These are phyloP conservation scores for Eucera pruinosa DNA, from an alignment of 2,888 invertebrate species.

Conservation along the genomic window DNA sequence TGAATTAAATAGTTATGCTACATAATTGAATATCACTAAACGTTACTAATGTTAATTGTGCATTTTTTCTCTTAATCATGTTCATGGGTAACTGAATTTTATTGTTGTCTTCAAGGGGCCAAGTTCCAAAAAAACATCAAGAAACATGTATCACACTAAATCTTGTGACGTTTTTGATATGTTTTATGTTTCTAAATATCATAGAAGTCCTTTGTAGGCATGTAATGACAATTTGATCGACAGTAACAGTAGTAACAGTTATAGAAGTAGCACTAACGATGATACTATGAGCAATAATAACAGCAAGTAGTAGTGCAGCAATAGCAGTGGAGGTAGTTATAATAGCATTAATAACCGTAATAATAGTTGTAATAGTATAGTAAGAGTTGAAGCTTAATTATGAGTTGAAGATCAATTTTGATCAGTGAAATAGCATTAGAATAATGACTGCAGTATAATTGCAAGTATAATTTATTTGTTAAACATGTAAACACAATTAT, in stretches of 20 bases:
- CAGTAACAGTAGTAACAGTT: constrained; percentile 64
- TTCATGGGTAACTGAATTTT: constrained; percentile 67
- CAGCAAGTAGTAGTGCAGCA: constrained; percentile 61
- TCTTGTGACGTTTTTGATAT: constrained; percentile 68
- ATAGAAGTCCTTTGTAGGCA: constrained; percentile 63
- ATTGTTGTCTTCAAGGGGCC: constrained; percentile 70
- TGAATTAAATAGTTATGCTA: constrained; percentile 70
- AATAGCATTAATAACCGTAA: constrained; percentile 62
- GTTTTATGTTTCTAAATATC: constrained; percentile 72
- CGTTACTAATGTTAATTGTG: constrained; percentile 70
- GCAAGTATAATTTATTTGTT: constrained; percentile 50
- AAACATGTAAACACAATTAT: constrained; percentile 42
- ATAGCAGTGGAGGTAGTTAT: constrained; percentile 60
- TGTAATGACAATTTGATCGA: constrained; percentile 65
- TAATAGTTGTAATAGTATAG: constrained; percentile 61
- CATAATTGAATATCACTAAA: constrained; percentile 68
- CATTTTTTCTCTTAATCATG: constrained; percentile 59
- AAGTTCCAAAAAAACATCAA: constrained; percentile 74
- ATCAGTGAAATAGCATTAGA: constrained; percentile 55
- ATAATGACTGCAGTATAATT: constrained; percentile 49
- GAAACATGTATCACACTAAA: constrained; percentile 59
- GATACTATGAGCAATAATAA: constrained; percentile 65
- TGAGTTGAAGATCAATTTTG: constrained; percentile 53
- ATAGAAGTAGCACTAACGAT: constrained; percentile 66
- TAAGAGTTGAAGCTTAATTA: constrained; percentile 55